Conservation (phyloP, 2,113 vertebrate species). For the Acrocephalus kingi region DNA sequence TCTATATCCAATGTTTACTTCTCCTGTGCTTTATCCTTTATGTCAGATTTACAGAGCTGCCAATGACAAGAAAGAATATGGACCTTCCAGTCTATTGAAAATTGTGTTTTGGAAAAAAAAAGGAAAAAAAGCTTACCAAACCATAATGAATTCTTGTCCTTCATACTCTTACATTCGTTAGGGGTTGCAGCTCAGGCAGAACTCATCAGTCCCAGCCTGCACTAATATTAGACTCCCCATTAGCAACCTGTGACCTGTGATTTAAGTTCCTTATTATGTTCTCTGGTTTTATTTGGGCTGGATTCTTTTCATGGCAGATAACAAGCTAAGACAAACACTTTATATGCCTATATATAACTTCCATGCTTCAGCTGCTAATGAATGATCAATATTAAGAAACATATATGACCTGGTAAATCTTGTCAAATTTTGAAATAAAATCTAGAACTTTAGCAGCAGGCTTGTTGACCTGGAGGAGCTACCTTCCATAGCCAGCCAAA, state of each 20-base stretch:
- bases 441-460: background rate
- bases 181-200: background rate
- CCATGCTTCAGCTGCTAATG: background rate
- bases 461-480: background rate
- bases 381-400: background rate
- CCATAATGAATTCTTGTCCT: background rate
- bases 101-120: background rate
- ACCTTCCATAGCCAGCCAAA: background rate
- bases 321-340: background rate
- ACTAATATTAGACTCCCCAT: background rate
- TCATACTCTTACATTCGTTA: background rate
- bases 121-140: background rate
- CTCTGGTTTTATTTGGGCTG: background rate
- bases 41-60: background rate
- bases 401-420: background rate
- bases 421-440: background rate
- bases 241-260: background rate
- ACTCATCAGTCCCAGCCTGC: background rate
- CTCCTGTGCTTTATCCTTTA: background rate
- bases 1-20: background rate
- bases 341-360: background rate
- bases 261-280: background rate
- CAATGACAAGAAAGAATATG: background rate
- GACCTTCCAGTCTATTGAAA: background rate
- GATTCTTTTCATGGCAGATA: background rate